phyloP scores from a whole-genome alignment of 2,888 invertebrate genomes.

The Spisula subtruncata region DNA sequence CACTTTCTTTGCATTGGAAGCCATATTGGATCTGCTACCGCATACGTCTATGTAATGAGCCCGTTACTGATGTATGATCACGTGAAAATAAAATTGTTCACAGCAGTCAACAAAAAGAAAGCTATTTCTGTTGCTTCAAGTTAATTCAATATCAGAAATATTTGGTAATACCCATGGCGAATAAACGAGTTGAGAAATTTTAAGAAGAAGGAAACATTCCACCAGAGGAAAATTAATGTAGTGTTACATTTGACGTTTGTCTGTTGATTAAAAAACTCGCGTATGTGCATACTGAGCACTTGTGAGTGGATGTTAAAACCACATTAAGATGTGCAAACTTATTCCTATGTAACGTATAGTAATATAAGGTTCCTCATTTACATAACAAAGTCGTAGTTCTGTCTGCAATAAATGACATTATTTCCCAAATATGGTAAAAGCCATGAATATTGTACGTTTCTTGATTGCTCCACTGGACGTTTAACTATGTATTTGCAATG shows the following conservation, averaged over 20 bases:
- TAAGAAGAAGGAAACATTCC: neutral
- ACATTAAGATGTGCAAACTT: neutral
- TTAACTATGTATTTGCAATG: neutral
- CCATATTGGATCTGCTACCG: too few relatives aligned
- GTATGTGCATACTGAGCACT: slow-evolving; percentile 7
- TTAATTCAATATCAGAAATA: too few relatives aligned
- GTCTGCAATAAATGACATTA: slow-evolving; percentile 13
- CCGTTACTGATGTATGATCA: too few relatives aligned
- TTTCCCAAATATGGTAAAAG: slow-evolving; percentile 13
- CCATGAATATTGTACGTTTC: neutral
- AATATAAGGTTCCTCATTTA: slow-evolving; percentile 1
- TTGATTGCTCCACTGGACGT: neutral
- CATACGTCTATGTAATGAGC: too few relatives aligned
- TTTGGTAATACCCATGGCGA: neutral
- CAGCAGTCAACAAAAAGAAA: too few relatives aligned
- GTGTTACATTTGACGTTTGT: neutral
- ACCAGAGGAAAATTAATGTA: neutral
- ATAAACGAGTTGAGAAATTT: neutral
- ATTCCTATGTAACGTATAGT: neutral
- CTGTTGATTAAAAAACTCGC: neutral
- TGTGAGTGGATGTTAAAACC: slow-evolving; percentile 5
- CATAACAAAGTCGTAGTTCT: slow-evolving; percentile 18
- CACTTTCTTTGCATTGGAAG: too few relatives aligned
- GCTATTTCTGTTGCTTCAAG: too few relatives aligned
- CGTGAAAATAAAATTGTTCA: too few relatives aligned